phyloP scores from a whole-genome alignment of 1,140 invertebrate species.

The Calephelis virginiensis region DNA sequence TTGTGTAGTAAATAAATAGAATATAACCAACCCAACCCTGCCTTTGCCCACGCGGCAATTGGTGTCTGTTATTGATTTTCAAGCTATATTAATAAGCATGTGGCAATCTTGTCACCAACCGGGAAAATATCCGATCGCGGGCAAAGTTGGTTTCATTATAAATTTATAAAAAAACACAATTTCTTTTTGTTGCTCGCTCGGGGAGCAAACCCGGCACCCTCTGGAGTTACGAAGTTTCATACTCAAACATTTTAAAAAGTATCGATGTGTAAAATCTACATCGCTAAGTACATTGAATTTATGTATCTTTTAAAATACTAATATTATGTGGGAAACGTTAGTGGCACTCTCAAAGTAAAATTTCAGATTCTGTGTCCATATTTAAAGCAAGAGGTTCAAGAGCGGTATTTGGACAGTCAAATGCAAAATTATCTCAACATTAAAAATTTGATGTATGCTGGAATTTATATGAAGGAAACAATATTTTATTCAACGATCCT shows the following conservation, averaged over 20 bases:
- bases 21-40: neutral
- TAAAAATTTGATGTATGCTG: too few species aligned
- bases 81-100: too few species aligned
- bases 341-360: conserved; percentile 12
- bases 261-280: neutral
- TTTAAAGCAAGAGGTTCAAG: neutral
- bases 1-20: neutral
- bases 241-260: neutral
- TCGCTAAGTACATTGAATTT: neutral
- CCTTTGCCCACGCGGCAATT: too few species aligned
- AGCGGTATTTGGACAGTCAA: neutral
- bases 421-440: neutral
- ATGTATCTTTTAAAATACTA: conserved; percentile 2
- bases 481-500: too few species aligned
- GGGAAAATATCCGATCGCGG: too few species aligned
- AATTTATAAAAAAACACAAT: too few species aligned
- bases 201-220: too few species aligned
- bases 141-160: too few species aligned
- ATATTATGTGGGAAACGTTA: conserved; percentile 5
- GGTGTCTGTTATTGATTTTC: too few species aligned
- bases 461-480: too few species aligned
- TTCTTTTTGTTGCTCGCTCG: too few species aligned
- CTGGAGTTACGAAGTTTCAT: too few species aligned
- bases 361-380: conserved; percentile 4
- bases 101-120: neutral